Conservation (phyloP, 2,888 invertebrate species). For the Emesis furor region DNA sequence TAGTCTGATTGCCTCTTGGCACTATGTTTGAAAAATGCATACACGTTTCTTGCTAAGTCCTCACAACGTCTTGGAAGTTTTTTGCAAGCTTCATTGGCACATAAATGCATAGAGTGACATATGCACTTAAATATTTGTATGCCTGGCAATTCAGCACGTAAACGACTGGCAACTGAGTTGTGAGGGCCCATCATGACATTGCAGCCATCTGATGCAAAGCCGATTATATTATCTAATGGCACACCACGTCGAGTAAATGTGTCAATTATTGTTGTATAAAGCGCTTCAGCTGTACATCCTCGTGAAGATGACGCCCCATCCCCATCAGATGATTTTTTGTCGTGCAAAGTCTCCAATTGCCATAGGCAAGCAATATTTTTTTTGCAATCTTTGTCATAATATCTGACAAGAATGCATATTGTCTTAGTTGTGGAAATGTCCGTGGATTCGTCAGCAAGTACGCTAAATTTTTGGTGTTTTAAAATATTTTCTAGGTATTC, state of each 20-base stretch:
- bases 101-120: conserved; percentile 78
- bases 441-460: not conserved
- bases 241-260: conserved; percentile 38
- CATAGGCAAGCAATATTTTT: not conserved
- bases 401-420: not conserved
- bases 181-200: conserved; percentile 77
- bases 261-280: conserved; percentile 38
- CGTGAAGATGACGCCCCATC: too few relatives aligned
- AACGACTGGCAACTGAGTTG: conserved; percentile 75
- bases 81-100: conserved; percentile 77
- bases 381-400: not conserved
- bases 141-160: conserved; percentile 43
- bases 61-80: conserved; percentile 75
- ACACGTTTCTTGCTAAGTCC: conserved; percentile 77
- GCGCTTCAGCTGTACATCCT: not conserved
- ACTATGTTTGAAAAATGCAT: conserved; percentile 73
- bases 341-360: not conserved
- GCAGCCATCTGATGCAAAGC: conserved; percentile 79
- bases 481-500: not conserved
- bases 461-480: not conserved
- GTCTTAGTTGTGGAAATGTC: not conserved
- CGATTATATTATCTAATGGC: conserved; percentile 55
- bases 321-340: not conserved
- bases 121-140: conserved; percentile 73
- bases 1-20: conserved; percentile 64